Evolutionary conservation across 2,797 vertebrate species (phyloP), one percentile per base, ranked within the genome.

Genomic region (Denticeps clupeoides): DNA sequence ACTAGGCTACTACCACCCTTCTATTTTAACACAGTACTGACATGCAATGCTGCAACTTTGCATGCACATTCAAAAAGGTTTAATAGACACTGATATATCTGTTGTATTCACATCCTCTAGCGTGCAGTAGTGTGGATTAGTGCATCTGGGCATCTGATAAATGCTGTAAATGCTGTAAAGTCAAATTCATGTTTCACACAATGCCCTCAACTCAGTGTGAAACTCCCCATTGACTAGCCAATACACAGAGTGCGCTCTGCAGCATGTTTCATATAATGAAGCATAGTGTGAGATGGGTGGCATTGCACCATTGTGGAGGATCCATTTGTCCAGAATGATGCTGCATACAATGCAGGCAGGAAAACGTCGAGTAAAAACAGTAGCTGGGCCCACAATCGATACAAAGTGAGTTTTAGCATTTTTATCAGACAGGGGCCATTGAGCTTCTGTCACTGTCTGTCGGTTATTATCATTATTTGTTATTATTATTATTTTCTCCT

Each of bases 401-500:
- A 74, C 44, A 58, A 68, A 77, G 63, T 58, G 58, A 65, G 64
- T 65, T 73, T 71, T 56, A 8, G 60, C 64, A 58, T 69, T 68
- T 68, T 64, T 59, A 60, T 68, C 59, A 64, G 58, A 65, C 71
- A 67, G 68, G 72, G 56, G 49, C 59, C 62, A 65, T 60, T 19
- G 64, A 73, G 58, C 70, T 60, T 58, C 63, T 60, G 69, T 74
- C 70, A 58, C 56, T 59, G 53, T 41, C 63, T 59, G 53, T 55
- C 58, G 49, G 53, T 63, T 69, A 69, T 73, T 67, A 65, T 63
- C 41, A 60, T 74, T 77, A 73, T 69, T 73, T 73, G 58, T 72
- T 72, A 77, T 81, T 71, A 74, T 72, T 68, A 60, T 65, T 50
- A 62, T 67, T 73, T 70, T 74, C 64, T 51, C n/a, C 9, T 29